phyloP scores from a whole-genome alignment of 2,113 vertebrate species.

The Arizona elegans region DNA sequence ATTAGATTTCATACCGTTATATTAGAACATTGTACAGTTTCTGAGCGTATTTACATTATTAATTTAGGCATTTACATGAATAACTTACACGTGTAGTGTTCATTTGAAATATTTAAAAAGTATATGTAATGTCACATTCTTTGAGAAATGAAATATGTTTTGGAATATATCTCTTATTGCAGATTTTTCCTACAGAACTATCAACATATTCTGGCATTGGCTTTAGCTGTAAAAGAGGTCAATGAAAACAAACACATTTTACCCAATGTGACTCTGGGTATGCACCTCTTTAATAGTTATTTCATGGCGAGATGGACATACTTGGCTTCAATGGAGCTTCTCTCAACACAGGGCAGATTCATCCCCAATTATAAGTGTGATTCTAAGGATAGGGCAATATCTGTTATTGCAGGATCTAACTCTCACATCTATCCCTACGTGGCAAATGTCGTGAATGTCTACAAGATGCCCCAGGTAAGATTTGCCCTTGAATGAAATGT shows the following conservation, averaged over 20 bases:
- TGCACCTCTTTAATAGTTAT: too few relatives aligned
- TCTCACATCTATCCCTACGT: background rate
- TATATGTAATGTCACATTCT: background rate
- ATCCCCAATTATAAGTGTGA: too few relatives aligned
- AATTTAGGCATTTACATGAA: background rate
- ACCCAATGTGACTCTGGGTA: too few relatives aligned
- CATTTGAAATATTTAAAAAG: background rate
- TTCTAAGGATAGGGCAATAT: background rate
- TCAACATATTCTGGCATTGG: background rate
- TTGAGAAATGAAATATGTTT: background rate
- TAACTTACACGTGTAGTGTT: background rate
- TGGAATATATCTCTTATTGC: background rate
- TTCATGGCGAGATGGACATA: too few relatives aligned
- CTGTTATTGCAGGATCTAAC: background rate
- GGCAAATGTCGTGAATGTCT: background rate
- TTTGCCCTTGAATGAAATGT: background rate
- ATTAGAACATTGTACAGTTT: too few relatives aligned
- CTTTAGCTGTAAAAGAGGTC: background rate
- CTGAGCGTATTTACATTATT: too few relatives aligned
- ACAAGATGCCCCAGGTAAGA: slow-evolving; percentile 10
- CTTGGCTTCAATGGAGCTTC: too few relatives aligned
- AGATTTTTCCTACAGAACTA: background rate
- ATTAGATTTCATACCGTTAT: too few relatives aligned
- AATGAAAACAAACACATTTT: background rate
- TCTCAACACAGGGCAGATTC: too few relatives aligned